Conservation (phyloP, 2,113 vertebrate genomes). For the Struthio camelus region DNA sequence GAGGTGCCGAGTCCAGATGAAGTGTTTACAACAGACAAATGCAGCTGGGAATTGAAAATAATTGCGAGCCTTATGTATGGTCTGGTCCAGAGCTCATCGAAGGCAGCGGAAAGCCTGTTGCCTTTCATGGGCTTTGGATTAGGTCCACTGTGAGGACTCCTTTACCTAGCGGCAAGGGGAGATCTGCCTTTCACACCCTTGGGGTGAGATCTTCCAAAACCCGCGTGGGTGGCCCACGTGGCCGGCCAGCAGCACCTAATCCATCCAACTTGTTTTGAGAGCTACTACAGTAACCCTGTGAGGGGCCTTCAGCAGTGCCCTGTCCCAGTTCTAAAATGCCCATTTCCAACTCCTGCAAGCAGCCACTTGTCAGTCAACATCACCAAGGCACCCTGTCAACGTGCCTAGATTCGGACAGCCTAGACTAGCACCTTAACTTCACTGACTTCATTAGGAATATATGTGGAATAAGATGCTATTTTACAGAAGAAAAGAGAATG, state of each 20-base stretch:
- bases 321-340: neutral
- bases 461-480: accelerated
- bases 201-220: neutral
- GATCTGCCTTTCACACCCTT: neutral
- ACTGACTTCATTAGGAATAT: neutral
- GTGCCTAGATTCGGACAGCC: neutral
- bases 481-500: neutral
- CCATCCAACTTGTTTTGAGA: neutral
- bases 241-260: neutral
- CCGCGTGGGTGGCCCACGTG: accelerated
- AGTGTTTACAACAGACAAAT: conserved; percentile 2
- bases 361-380: accelerated
- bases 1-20: neutral
- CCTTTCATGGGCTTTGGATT: neutral
- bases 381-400: accelerated
- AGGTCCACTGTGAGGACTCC: neutral
- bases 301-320: accelerated
- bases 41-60: neutral
- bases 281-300: neutral
- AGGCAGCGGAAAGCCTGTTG: neutral
- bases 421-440: neutral
- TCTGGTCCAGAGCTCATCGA: neutral
- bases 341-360: neutral
- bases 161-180: neutral
- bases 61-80: neutral